Evolutionary conservation across 2,888 invertebrate species (phyloP).

Genomic region (Neoaliturus tenellus): DNA sequence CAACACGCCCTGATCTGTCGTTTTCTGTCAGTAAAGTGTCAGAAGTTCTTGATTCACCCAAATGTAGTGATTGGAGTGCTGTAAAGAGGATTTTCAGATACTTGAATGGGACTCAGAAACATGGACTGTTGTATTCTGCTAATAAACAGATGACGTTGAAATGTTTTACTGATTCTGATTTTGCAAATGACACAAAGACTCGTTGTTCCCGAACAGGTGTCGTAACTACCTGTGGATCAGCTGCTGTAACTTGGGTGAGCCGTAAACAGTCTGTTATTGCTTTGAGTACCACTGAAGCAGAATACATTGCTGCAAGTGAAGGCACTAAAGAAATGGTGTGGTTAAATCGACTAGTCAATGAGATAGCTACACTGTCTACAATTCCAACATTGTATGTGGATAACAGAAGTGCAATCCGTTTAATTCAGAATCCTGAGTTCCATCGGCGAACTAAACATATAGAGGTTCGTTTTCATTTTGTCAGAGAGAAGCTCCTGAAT

Average conservation of each 20-base stretch:
- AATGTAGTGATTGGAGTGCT: neutral
- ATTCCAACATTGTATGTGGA: conserved; percentile 66
- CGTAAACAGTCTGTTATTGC: conserved; percentile 49
- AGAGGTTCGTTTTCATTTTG: conserved; percentile 60
- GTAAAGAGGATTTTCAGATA: neutral
- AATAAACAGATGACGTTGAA: conserved; percentile 37
- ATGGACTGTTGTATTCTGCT: neutral
- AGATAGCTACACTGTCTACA: conserved; percentile 62
- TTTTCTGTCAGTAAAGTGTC: too few species aligned
- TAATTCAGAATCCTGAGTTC: conserved; percentile 68
- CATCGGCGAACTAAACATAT: conserved; percentile 69
- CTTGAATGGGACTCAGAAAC: neutral
- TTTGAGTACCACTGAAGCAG: conserved; percentile 58
- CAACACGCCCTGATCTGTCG: too few species aligned
- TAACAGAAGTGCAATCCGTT: conserved; percentile 67
- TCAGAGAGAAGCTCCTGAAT: conserved; percentile 5
- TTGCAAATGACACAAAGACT: conserved; percentile 67
- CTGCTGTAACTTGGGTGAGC: conserved; percentile 58
- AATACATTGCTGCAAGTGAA: conserved; percentile 60
- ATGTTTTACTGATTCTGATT: conserved; percentile 70
- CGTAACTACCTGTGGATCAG: conserved; percentile 58
- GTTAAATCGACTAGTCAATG: conserved; percentile 67
- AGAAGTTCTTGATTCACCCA: neutral
- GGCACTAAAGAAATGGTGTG: conserved; percentile 65
- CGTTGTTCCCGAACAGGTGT: conserved; percentile 68